Evolutionary conservation across 1,140 invertebrate genomes (phyloP), one percentile per base, ranked within the genome.

Genomic region (Drosophila pachea): DNA sequence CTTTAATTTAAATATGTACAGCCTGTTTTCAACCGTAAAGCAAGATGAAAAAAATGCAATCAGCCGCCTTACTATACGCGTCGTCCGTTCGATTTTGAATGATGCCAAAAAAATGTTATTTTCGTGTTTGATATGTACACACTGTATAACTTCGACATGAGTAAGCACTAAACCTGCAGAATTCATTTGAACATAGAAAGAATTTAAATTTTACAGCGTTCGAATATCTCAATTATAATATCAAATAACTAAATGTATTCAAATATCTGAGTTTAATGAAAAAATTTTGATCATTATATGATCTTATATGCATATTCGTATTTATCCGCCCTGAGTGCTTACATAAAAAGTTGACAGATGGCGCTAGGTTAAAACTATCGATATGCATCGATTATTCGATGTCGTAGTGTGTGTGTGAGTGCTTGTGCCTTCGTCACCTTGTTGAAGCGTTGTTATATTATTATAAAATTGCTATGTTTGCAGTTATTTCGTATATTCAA

Each of bases 81-180:
- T 69, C 60, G 60, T 69, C 70, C 70, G 70, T 73, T 73, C 67
- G 32, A 32, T 69, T 73, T 73, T 72, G 55, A 72, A 72, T 68
- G 65, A 56, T 55, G 65, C 58, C 32, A 50, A 67, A 55, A 68
- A 36, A 7, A n/a, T 65, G 32, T 55, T 56, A 11, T 56, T 43
- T 3, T 16, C 22, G 12, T 33, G 9, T 1, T 0, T 1, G 7
- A 9, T 50, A 11, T 52, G 66, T 33, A 62, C 47, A 68, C 58
- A 62, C 65, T 72, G 50, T 12, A 14, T 22, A 45, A 16, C 14
- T 33, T 5, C 4, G 2, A 12, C 22, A 31, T 7, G 7, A 50
- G 67, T 12, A 65, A 22, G 58, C 67, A 69, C 62, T 59, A 35
- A 22, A 2, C 1, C 22, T 22, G 22, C 22, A 22, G 22, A 22